phyloP scores from a whole-genome alignment of 2,888 invertebrate species.

The Rotaria sp. region DNA sequence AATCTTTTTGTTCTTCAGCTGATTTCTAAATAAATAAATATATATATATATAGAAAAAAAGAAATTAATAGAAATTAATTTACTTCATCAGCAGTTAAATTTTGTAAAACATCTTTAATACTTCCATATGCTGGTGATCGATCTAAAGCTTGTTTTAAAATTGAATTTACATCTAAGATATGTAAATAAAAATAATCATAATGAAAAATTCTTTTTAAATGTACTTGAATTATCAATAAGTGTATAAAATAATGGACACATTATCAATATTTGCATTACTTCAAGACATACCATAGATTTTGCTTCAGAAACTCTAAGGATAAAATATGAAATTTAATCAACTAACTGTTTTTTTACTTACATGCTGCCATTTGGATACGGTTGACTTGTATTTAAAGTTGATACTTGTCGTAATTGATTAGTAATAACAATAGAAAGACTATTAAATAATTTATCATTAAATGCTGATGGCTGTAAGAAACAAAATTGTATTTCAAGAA shows the following conservation, averaged over 20 bases:
- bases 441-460: conserved; percentile 10
- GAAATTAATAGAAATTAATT: too few relatives aligned
- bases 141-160: conserved; percentile 23
- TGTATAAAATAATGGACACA: conserved; percentile 27
- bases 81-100: background rate
- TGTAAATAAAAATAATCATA: background rate
- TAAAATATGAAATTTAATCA: background rate
- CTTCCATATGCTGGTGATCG: conserved; percentile 15
- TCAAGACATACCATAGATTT: conserved; percentile 1
- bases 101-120: background rate
- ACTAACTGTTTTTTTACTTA: background rate
- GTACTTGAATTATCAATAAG: background rate
- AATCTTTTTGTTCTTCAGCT: conserved; percentile 8
- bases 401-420: background rate
- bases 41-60: too few relatives aligned
- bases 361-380: background rate
- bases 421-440: conserved; percentile 8
- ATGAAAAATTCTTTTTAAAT: too few relatives aligned
- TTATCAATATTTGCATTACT: conserved; percentile 8
- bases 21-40: background rate
- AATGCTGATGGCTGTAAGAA: background rate
- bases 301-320: background rate
- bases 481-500: background rate
- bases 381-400: background rate
- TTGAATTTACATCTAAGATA: background rate